phyloP scores from a whole-genome alignment of 2,888 invertebrate species.

The Aethes cnicana region DNA sequence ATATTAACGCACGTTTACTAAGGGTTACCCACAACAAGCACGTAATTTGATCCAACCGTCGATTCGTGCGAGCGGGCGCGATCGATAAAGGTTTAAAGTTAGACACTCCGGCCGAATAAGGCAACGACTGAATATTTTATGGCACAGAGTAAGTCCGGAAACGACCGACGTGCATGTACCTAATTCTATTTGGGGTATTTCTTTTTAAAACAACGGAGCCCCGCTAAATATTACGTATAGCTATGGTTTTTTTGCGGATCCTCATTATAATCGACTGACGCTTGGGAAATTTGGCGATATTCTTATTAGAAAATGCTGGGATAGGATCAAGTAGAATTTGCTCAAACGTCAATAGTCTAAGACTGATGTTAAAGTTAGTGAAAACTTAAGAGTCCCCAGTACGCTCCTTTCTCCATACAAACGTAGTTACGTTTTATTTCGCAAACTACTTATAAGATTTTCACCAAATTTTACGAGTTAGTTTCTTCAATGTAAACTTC shows the following conservation, averaged over 20 bases:
- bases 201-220: constrained; percentile 45
- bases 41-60: constrained; percentile 20
- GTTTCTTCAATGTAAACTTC: too few species aligned
- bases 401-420: too few species aligned
- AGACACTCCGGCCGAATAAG: constrained; percentile 55
- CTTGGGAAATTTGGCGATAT: too few species aligned
- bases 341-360: too few species aligned
- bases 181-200: constrained; percentile 61
- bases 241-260: constrained; percentile 16
- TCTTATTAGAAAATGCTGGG: neutral
- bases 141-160: constrained; percentile 55
- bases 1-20: neutral
- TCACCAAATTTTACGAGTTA: too few species aligned
- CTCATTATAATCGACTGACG: neutral
- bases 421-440: too few species aligned
- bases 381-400: too few species aligned
- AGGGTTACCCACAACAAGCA: constrained; percentile 1
- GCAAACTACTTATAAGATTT: too few species aligned
- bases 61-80: constrained; percentile 27
- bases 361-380: too few species aligned
- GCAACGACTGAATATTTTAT: constrained; percentile 69
- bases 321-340: neutral
- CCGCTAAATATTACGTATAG: constrained; percentile 48
- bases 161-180: constrained; percentile 44
- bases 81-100: constrained; percentile 70